phyloP scores from a whole-genome alignment of 2,888 invertebrate genomes.

The Arrhopalites spinosus region DNA sequence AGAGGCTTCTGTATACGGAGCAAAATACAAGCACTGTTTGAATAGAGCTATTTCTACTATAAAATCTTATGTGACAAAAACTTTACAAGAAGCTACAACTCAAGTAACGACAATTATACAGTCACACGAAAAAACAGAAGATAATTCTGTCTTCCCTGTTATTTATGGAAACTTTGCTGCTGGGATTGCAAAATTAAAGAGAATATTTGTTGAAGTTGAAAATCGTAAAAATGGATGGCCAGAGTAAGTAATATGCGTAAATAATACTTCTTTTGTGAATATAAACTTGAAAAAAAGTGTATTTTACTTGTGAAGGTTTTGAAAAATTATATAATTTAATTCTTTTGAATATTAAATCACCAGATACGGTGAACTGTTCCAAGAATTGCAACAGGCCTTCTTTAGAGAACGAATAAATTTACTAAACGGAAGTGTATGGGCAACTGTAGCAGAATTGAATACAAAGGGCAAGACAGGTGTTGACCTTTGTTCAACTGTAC shows the following conservation, averaged over 20 bases:
- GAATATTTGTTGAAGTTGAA: conserved; percentile 82
- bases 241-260: conserved; percentile 72
- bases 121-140: conserved; percentile 57
- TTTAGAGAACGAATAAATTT: conserved; percentile 72
- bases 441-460: conserved; percentile 71
- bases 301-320: too few species aligned
- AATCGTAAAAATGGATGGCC: conserved; percentile 71
- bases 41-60: conserved; percentile 79
- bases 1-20: conserved; percentile 79
- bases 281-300: too few species aligned
- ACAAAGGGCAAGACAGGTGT: conserved; percentile 65
- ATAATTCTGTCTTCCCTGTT: conserved; percentile 69
- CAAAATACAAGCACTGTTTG: conserved; percentile 83
- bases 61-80: conserved; percentile 75
- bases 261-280: not conserved
- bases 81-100: conserved; percentile 78
- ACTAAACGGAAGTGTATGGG: conserved; percentile 72
- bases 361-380: conserved; percentile 72
- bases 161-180: conserved; percentile 94
- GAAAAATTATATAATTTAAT: not conserved
- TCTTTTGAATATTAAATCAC: conserved; percentile 36
- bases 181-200: conserved; percentile 81
- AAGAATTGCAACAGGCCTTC: conserved; percentile 83
- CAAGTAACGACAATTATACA: conserved; percentile 64
- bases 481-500: conserved; percentile 81